Conservation (phyloP, 2,797 vertebrate genomes). For the Eulemur rubriventer region DNA sequence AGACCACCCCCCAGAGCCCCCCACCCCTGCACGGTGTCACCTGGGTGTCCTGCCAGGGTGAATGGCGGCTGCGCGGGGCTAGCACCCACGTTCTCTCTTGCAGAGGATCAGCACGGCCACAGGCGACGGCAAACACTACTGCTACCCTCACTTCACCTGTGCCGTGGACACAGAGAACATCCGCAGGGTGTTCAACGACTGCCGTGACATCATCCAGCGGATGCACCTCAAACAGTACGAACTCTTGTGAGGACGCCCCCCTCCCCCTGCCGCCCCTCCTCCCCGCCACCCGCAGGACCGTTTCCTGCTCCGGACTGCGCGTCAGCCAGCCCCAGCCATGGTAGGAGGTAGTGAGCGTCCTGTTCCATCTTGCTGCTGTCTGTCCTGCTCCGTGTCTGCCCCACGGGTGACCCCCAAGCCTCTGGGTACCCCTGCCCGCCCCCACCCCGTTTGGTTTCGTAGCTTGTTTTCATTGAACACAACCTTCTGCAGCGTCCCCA, state of each 20-base stretch:
- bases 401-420: constrained; percentile 88
- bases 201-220: constrained; percentile 97
- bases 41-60: neutral
- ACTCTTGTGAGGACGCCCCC: constrained; percentile 90
- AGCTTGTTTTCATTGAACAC: constrained; percentile 79
- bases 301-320: constrained; percentile 89
- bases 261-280: constrained; percentile 23
- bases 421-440: constrained; percentile 93
- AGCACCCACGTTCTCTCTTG: neutral
- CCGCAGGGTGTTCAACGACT: constrained; percentile 97
- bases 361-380: constrained; percentile 69
- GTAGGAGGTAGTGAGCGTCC: constrained; percentile 78
- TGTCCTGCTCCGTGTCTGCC: constrained; percentile 81
- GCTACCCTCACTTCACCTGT: constrained; percentile 98
- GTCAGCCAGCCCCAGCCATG: constrained; percentile 78
- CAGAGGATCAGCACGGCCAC: constrained; percentile 98
- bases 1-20: neutral
- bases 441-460: constrained; percentile 70
- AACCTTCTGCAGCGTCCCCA: constrained; percentile 79
- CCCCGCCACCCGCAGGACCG: constrained; percentile 82
- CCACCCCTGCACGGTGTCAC: neutral
- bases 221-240: constrained; percentile 98
- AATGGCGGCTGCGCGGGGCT: neutral
- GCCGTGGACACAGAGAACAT: constrained; percentile 98
- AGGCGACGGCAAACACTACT: constrained; percentile 94